These are phyloP conservation scores for Progne subis DNA, from an alignment of 2,113 vertebrate species.

Conservation along the genomic window DNA sequence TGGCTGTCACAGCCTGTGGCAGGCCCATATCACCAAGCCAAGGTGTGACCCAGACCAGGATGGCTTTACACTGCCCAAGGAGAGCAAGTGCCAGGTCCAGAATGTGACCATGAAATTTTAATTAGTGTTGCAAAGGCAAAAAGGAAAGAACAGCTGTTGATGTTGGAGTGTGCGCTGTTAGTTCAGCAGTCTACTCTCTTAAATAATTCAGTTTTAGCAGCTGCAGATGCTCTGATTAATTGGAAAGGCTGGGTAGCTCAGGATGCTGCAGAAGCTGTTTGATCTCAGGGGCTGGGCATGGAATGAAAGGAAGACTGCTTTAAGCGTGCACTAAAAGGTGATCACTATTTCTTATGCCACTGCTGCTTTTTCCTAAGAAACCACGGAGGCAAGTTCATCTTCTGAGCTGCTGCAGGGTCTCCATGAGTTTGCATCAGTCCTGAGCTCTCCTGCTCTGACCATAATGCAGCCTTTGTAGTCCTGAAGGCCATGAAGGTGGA, in stretches of 20 bases:
- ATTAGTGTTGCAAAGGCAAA: neutral
- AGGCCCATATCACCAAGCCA: neutral
- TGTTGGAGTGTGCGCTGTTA: neutral
- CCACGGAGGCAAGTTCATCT: neutral
- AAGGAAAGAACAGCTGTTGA: conserved; percentile 9
- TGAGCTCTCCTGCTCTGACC: neutral
- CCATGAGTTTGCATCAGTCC: neutral
- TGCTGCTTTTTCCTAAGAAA: neutral
- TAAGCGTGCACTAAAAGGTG: neutral
- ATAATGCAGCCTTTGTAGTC: neutral
- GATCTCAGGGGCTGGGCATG: neutral
- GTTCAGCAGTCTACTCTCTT: conserved; percentile 15
- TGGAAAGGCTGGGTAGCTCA: neutral
- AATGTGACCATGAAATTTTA: neutral
- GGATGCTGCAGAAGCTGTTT: conserved; percentile 18
- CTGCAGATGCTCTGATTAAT: conserved; percentile 41
- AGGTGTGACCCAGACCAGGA: neutral
- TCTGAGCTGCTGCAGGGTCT: neutral
- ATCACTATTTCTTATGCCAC: neutral
- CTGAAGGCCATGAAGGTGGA: neutral
- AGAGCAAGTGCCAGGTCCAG: neutral
- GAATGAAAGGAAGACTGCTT: neutral
- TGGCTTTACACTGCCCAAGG: neutral
- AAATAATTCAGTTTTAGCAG: conserved; percentile 57
- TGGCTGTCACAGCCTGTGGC: neutral